Percentiles rank a stretch among this genome's conserved stretches.
Conservation (phyloP, 2,113 vertebrate species). For the Pelvicachromis taeniatus region DNA sequence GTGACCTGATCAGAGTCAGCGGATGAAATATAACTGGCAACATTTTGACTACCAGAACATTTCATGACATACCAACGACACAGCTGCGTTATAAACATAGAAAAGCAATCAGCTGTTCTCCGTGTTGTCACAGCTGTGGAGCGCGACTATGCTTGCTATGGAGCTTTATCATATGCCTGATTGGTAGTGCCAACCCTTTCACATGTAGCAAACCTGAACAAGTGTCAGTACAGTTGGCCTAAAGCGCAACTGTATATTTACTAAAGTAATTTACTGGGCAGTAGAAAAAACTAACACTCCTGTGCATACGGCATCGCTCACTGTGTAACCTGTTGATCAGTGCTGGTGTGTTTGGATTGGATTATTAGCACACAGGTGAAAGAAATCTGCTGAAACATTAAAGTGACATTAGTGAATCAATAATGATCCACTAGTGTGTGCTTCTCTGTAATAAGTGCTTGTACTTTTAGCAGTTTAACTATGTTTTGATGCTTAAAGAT, state of each 20-base stretch:
- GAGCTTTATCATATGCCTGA: neutral
- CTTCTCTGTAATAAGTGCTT: neutral
- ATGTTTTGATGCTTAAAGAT: neutral
- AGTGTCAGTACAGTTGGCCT: neutral
- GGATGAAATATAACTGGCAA: neutral
- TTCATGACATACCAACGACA: neutral
- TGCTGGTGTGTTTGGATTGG: neutral
- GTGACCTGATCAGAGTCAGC: neutral
- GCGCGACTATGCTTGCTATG: neutral
- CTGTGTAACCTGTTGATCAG: neutral
- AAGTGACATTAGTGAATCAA: neutral
- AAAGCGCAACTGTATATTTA: neutral
- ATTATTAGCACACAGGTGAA: neutral
- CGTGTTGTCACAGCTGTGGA: conserved; percentile 6
- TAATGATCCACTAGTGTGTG: neutral
- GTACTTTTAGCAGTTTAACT: neutral
- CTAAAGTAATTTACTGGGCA: neutral
- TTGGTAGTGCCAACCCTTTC: neutral
- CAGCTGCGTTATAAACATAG: conserved; percentile 31
- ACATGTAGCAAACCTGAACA: neutral
- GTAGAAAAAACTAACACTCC: neutral
- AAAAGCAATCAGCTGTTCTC: conserved; percentile 21
- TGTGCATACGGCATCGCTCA: neutral
- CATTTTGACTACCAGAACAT: neutral
- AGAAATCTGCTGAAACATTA: neutral